A percentile compares a stretch with the other conserved stretches of the same genome.
Conservation (phyloP, 2,888 invertebrate genomes). For the Pelosia muscerda region DNA sequence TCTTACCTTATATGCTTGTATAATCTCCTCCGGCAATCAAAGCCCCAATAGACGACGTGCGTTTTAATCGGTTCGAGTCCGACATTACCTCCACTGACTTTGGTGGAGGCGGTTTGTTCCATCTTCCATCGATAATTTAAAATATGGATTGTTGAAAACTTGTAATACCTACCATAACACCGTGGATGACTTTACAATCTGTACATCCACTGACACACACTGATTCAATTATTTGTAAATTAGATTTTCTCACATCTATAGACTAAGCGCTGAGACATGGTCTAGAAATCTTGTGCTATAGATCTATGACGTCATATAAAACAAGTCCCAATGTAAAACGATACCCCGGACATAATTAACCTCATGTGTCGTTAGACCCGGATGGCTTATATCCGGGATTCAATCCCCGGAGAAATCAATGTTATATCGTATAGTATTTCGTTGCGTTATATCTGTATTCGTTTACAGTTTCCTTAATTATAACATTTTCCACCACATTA, state of each 20-base stretch:
- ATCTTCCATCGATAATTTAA: no score
- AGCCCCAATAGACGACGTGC: no score
- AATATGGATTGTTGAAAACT: no score
- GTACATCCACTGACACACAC: no score
- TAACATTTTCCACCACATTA: not conserved
- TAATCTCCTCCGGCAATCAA: no score
- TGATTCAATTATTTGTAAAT: no score
- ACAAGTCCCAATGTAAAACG: slow-evolving; percentile 14
- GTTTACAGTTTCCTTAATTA: not conserved
- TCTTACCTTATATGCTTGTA: no score
- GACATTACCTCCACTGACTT: no score
- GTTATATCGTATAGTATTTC: slow-evolving; percentile 8
- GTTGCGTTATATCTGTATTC: not conserved
- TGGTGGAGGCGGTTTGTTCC: no score
- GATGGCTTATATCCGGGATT: slow-evolving; percentile 6
- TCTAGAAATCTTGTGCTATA: not conserved
- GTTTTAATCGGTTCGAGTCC: no score
- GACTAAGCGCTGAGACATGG: not conserved
- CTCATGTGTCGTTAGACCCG: slow-evolving; percentile 19
- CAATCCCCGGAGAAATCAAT: slow-evolving; percentile 30
- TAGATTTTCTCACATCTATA: not conserved
- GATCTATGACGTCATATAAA: not conserved
- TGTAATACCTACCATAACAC: no score
- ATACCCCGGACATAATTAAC: slow-evolving; percentile 17
- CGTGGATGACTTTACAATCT: no score